Base-by-base conservation (phyloP, 2,888 invertebrate species). In the Patella ulyssiponensis region DNA sequence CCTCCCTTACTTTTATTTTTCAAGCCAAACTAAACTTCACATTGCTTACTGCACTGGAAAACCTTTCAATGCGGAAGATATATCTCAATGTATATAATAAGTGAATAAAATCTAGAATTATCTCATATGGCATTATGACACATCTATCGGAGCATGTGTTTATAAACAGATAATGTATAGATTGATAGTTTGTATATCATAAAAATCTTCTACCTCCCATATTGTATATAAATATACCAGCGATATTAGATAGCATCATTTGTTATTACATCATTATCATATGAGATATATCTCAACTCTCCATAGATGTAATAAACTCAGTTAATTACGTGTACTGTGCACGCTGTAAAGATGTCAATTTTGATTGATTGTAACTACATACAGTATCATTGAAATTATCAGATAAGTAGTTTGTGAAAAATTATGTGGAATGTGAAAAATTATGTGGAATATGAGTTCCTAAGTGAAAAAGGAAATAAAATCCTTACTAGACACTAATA, bases 41-140 rank as follows among this genome's bases (percentile, higher is more conserved):
- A 64, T 20, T 9, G 23, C 64, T 64, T 64, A 64, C 11, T 64
- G 4, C 9, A 3, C 23, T 23, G 11, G 11, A 64, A 23, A 23
- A 64, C 11, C 20, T 64, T 20, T 64, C 23, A 23, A 23, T 12
- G 23, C 17, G 23, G 12, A 20, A 9, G 23, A 20, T 20, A 64
- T 64, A 64, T 20, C 20, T 23, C 20, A 23, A 64, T 64, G 64
- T 64, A 23, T 64, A 64, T 64, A 64, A 64, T 64, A 23, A 64
- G 20, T 44, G 44, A 44, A 44, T 44, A 44, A 44, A 44, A 44
- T 44, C 44, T 44, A 44, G 44, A 44, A 44, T 64, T 64, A 64
- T 64, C 64, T 64, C 20, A 64, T 64, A 64, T 64, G 64, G 64
- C 64, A 64, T 64, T 64, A 64, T 64, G 64, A 64, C 64, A 64